Percentiles rank a stretch among this genome's conserved stretches.
Evolutionary conservation across 2,888 invertebrate genomes (phyloP).

Genomic region (Noctua janthe): DNA sequence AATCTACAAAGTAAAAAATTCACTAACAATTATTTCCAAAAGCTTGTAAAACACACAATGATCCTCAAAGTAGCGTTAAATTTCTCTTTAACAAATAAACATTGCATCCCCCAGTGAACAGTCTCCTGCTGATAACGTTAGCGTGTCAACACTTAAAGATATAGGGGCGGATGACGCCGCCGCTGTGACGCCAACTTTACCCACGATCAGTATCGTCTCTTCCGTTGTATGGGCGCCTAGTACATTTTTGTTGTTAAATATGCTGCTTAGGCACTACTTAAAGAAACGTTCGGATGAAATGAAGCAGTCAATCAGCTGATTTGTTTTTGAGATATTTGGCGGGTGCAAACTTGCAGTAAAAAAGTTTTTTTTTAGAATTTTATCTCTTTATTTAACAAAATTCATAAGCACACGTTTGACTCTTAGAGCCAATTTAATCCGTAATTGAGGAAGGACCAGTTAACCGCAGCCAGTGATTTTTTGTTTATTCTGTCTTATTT

Average conservation of each 20-base stretch:
- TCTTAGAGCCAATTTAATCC: background rate
- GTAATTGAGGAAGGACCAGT: background rate
- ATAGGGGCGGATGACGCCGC: constrained; percentile 40
- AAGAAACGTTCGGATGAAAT: background rate
- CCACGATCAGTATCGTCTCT: constrained; percentile 22
- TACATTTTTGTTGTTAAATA: constrained; percentile 64
- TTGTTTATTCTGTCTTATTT: constrained; percentile 6
- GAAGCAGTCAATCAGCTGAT: background rate
- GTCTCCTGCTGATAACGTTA: constrained; percentile 55
- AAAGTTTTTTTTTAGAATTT: background rate
- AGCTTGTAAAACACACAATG: background rate
- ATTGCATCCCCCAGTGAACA: constrained; percentile 59
- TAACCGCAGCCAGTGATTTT: rapidly evolving
- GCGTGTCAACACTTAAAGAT: constrained; percentile 50
- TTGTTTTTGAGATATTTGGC: background rate
- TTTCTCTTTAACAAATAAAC: constrained; percentile 66
- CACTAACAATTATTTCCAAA: background rate
- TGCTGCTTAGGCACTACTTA: constrained; percentile 52
- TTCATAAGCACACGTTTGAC: background rate
- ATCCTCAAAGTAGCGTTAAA: constrained; percentile 28
- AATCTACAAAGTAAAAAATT: too few relatives aligned
- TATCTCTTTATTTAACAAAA: background rate
- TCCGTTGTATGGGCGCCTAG: constrained; percentile 55
- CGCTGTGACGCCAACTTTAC: constrained; percentile 56
- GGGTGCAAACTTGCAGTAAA: too few relatives aligned